Conservation (phyloP, 1,140 invertebrate genomes). For the Sitophilus oryzae region DNA sequence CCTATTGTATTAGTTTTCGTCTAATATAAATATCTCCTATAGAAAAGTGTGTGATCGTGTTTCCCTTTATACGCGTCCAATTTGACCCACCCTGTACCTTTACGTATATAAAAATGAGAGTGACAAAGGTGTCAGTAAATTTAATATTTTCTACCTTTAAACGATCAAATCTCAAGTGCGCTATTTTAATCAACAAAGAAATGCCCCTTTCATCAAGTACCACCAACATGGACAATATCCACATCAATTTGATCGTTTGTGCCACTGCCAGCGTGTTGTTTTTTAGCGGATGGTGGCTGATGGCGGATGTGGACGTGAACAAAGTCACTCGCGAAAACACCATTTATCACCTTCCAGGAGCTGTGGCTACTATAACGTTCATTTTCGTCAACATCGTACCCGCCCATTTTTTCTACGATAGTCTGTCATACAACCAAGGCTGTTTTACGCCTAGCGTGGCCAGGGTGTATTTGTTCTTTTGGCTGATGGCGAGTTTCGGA, state of each 20-base stretch:
- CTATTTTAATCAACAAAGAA: too few species aligned
- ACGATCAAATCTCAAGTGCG: too few species aligned
- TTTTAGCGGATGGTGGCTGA: conserved; percentile 30
- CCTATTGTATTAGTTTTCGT: too few species aligned
- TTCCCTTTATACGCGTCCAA: too few species aligned
- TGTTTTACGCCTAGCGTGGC: conserved; percentile 20
- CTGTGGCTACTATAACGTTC: conserved; percentile 26
- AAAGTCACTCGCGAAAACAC: conserved; percentile 7
- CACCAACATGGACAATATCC: conserved; percentile 1
- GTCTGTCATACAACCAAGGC: conserved; percentile 8
- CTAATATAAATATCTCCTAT: too few species aligned
- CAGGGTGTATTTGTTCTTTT: conserved; percentile 21
- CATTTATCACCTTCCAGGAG: conserved; percentile 24
- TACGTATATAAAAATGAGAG: too few species aligned
- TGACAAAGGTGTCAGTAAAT: background rate
- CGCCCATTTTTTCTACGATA: conserved; percentile 18
- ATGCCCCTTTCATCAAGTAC: background rate
- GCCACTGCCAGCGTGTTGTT: conserved; percentile 25
- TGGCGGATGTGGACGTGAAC: conserved; percentile 24
- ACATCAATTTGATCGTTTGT: conserved; percentile 17
- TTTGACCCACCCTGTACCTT: too few species aligned
- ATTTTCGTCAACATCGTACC: conserved; percentile 27
- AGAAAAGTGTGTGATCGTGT: too few species aligned
- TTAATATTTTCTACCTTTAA: too few species aligned
- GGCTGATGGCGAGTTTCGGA: conserved; percentile 27